These are phyloP conservation scores for Metacarcinus magister DNA, from an alignment of 2,888 invertebrate species.

Conservation along the genomic window DNA sequence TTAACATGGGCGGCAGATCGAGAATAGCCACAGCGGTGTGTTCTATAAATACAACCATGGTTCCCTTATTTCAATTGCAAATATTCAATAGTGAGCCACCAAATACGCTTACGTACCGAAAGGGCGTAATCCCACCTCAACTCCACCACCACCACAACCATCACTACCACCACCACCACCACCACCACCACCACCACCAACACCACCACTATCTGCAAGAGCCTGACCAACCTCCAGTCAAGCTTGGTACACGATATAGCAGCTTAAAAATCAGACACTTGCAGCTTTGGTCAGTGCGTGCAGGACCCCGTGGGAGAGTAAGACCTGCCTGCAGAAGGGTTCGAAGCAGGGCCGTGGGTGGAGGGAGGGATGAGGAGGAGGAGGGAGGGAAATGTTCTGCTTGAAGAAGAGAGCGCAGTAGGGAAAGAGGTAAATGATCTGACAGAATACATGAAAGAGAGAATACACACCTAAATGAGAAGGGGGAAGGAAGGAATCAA, in stretches of 20 bases:
- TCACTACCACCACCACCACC: background rate
- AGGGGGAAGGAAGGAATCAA: background rate
- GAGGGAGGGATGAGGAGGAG: too few relatives aligned
- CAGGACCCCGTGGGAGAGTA: too few relatives aligned
- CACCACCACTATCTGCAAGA: background rate
- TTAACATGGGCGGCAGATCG: background rate
- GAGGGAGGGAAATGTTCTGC: background rate
- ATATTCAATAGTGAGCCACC: background rate
- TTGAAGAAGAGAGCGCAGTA: background rate
- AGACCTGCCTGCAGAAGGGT: too few relatives aligned
- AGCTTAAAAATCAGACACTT: too few relatives aligned
- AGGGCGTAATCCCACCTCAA: background rate
- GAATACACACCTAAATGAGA: background rate
- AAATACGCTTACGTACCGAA: background rate
- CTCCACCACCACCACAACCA: background rate
- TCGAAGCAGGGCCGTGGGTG: too few relatives aligned
- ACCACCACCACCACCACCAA: background rate
- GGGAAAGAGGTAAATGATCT: background rate
- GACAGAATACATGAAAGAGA: background rate
- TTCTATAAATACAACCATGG: background rate
- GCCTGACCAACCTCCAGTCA: too few relatives aligned
- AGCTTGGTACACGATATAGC: too few relatives aligned
- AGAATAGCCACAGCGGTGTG: background rate
- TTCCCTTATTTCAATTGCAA: constrained; percentile 11
- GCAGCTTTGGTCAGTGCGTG: too few relatives aligned